Evolutionary conservation across 2,113 vertebrate genomes (phyloP).

Genomic region (Astur gentilis): DNA sequence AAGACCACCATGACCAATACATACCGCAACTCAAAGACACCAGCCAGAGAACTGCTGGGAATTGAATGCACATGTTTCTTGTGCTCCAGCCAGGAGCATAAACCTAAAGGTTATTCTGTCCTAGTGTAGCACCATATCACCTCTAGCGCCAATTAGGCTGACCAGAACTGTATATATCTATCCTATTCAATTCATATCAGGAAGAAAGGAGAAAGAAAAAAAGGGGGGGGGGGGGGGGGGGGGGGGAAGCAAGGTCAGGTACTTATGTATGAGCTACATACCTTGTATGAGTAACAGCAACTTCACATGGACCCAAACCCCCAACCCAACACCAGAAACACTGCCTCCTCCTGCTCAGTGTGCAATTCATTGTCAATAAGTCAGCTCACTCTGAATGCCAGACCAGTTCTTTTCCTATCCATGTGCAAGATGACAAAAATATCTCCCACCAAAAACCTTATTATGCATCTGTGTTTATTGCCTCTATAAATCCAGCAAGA

Average conservation of each 20-base stretch:
- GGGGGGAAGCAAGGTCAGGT: neutral
- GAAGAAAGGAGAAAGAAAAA: neutral
- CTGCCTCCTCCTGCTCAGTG: neutral
- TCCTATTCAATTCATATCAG: slow-evolving; percentile 25
- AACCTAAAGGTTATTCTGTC: slow-evolving; percentile 36
- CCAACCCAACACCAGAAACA: neutral
- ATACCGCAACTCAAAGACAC: neutral
- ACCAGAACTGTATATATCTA: slow-evolving; percentile 10
- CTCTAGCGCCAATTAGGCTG: neutral
- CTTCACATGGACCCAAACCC: neutral
- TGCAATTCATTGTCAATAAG: neutral
- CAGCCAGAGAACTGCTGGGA: neutral
- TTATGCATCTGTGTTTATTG: neutral
- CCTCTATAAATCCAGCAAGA: neutral
- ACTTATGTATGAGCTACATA: neutral
- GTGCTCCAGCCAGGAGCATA: neutral
- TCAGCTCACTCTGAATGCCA: neutral
- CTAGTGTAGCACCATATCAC: neutral
- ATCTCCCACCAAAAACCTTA: neutral
- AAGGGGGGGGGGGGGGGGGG: accelerated
- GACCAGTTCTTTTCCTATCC: neutral
- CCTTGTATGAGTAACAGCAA: neutral
- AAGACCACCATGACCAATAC: neutral
- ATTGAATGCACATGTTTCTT: neutral
- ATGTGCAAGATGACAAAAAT: neutral